Evolutionary conservation across 2,888 invertebrate species (phyloP).

Genomic region (Drosophila lacicola): DNA sequence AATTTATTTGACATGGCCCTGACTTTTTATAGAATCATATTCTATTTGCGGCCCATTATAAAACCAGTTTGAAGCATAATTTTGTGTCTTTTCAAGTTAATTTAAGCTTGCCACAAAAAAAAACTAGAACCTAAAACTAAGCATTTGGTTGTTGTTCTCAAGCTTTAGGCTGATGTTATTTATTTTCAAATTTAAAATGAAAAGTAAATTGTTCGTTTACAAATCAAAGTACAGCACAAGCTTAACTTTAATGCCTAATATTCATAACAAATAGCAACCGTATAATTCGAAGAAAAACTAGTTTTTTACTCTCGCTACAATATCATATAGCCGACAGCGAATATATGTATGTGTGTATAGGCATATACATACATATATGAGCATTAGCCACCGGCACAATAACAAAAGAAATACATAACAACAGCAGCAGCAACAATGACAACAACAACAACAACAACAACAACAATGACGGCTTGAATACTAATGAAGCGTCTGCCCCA

Average conservation of each 20-base stretch:
- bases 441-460: conserved; percentile 17
- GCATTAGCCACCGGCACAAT: conserved; percentile 49
- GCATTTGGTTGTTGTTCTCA: neutral
- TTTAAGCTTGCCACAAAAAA: neutral
- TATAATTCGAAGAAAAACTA: conserved; percentile 52
- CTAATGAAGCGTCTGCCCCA: conserved; percentile 32
- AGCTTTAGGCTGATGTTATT: neutral
- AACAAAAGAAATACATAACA: conserved; percentile 36
- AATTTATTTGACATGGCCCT: conserved; percentile 28
- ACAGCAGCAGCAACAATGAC: conserved; percentile 12
- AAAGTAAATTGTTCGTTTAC: conserved; percentile 7
- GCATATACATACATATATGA: conserved; percentile 4
- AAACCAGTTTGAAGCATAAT: conserved; percentile 47
- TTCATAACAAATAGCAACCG: conserved; percentile 25
- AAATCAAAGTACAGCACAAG: conserved; percentile 27
- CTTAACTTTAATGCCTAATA: conserved; percentile 24
- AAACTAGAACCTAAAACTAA: neutral
- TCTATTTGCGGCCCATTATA: conserved; percentile 1
- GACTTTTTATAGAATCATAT: conserved; percentile 15
- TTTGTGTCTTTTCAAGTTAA: neutral
- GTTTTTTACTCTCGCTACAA: conserved; percentile 48
- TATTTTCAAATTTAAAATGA: neutral
- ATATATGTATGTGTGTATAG: conserved; percentile 8
- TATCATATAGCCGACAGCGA: conserved; percentile 45
- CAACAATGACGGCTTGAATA: conserved; percentile 54